These are phyloP conservation scores for Phaethon lepturus DNA, from an alignment of 2,113 vertebrate genomes.

Conservation along the genomic window DNA sequence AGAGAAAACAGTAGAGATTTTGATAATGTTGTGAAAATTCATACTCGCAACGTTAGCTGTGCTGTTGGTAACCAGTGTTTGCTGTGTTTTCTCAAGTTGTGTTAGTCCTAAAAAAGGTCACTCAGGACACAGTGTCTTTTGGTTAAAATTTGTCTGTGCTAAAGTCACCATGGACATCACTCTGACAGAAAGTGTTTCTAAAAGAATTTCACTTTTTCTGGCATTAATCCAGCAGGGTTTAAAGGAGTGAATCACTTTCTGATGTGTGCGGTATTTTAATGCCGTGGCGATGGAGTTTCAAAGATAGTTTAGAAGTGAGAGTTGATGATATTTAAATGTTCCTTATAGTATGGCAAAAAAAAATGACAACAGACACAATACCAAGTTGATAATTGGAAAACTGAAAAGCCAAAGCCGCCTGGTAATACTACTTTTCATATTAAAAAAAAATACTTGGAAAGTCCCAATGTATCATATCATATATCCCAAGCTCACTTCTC, in stretches of 20 bases:
- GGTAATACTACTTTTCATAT: not conserved
- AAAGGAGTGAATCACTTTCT: not conserved
- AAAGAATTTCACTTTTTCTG: not conserved
- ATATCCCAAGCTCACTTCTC: not conserved
- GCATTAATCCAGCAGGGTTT: not conserved
- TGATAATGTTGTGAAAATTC: not conserved
- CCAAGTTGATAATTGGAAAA: not conserved
- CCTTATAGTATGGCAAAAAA: not conserved
- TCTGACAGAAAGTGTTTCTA: not conserved
- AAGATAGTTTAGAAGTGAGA: not conserved
- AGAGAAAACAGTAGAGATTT: slow-evolving; percentile 2
- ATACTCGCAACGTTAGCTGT: not conserved
- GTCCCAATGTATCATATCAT: not conserved
- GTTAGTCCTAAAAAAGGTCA: not conserved
- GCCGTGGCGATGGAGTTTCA: not conserved
- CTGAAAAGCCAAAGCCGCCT: not conserved
- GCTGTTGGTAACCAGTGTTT: not conserved
- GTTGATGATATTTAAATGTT: not conserved
- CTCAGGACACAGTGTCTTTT: not conserved
- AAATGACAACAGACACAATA: not conserved
- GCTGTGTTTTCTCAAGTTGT: not conserved
- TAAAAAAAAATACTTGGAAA: not conserved
- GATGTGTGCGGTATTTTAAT: fast-evolving
- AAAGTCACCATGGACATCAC: not conserved
- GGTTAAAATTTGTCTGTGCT: not conserved